Percentiles rank a stretch among this genome's conserved stretches.
Conservation (phyloP, 2,113 vertebrate species). For the Python bivittatus region DNA sequence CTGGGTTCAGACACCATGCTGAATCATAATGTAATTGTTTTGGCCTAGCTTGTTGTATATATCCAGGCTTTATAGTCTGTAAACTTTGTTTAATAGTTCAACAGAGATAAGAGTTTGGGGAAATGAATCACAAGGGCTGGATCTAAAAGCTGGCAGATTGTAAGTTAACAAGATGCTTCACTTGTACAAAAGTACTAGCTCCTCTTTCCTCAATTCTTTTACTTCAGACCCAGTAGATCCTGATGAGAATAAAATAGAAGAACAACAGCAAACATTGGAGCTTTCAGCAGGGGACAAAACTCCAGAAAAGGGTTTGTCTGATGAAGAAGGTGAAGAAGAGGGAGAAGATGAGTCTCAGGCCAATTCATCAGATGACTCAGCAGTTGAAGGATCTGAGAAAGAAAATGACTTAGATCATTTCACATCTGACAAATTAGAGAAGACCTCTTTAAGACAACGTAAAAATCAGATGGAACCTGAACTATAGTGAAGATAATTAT, state of each 20-base stretch:
- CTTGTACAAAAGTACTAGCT: neutral
- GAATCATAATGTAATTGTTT: neutral
- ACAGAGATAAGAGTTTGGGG: neutral
- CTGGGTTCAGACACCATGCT: neutral
- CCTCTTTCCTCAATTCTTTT: neutral
- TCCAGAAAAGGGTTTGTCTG: constrained; percentile 61
- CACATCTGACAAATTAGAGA: constrained; percentile 47
- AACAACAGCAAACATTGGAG: constrained; percentile 57
- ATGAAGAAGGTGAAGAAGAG: constrained; percentile 58
- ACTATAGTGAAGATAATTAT: constrained; percentile 44
- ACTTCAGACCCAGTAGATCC: neutral
- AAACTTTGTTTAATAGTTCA: neutral
- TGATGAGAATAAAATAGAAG: constrained; percentile 33
- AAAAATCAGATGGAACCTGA: constrained; percentile 65
- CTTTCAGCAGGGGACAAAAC: constrained; percentile 48
- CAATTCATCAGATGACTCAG: constrained; percentile 67
- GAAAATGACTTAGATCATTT: constrained; percentile 43
- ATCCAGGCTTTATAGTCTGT: neutral
- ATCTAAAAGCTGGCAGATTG: neutral
- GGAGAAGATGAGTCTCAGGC: constrained; percentile 58
- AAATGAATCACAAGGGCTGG: neutral
- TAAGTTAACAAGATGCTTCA: neutral
- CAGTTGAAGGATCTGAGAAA: constrained; percentile 58
- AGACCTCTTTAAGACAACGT: constrained; percentile 76
- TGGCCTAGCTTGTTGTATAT: neutral